phyloP scores from a whole-genome alignment of 2,113 vertebrate genomes.

The Dendrocopos noguchii region DNA sequence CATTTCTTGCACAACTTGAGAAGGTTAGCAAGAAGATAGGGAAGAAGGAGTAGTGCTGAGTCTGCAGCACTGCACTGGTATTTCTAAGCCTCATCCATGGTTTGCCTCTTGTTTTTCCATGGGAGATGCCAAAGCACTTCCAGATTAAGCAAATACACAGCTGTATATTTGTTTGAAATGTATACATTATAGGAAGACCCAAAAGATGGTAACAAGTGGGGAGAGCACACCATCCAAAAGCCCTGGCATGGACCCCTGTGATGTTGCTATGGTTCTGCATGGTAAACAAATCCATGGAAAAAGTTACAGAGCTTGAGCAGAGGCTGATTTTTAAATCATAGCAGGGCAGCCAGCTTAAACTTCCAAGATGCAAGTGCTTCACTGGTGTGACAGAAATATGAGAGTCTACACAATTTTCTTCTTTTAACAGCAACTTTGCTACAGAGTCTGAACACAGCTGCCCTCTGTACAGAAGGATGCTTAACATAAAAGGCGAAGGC shows the following conservation, averaged over 20 bases:
- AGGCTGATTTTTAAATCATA: neutral
- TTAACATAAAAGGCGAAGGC: neutral
- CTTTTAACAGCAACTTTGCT: neutral
- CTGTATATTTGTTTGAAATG: neutral
- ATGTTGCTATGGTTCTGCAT: neutral
- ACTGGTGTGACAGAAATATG: neutral
- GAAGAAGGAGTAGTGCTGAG: neutral
- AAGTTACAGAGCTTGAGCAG: neutral
- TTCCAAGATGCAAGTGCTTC: neutral
- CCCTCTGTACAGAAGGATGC: neutral
- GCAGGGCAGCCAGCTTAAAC: neutral
- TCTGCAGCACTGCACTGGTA: fast-evolving
- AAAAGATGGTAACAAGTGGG: neutral
- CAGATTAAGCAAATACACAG: neutral
- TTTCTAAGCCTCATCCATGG: neutral
- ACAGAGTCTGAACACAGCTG: neutral
- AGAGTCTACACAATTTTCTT: neutral
- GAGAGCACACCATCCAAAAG: neutral
- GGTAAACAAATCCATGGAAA: neutral
- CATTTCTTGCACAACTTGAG: no score
- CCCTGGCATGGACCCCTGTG: neutral
- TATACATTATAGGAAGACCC: neutral
- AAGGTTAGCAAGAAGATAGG: neutral
- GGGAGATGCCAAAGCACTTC: neutral
- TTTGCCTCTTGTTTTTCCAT: slow-evolving; percentile 9